Evolutionary conservation across 1,140 invertebrate species (phyloP), one percentile per base, ranked within the genome.

Genomic region (Anoplophora glabripennis): DNA sequence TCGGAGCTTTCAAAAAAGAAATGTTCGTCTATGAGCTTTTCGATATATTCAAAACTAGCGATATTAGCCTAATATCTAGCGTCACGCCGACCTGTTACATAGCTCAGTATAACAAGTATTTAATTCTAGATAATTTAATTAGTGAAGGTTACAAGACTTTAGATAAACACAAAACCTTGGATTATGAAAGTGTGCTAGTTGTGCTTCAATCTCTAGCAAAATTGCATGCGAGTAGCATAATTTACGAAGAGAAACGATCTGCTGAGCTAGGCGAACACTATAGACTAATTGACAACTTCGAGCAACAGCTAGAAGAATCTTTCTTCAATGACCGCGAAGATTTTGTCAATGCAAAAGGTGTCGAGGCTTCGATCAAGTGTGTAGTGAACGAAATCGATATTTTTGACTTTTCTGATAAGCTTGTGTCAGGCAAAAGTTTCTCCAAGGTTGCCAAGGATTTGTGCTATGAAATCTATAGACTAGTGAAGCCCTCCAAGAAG

Each of bases 141-240:
- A 1, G 7, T 0, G 52, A 62, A 21, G 67, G 68, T 5, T 78
- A 73, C 18, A 18, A 62, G 8, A 62, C 42, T 15, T 21, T 56
- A 4, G 41, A 53, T 12, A 42, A 69, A 45, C 56, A 72, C 10
- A 56, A 75, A 9, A 61, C 72, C 9, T 68, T 77, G 28, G 61
- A 55, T 33, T 65, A 53, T 36, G 54, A 71, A 3, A 49, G 68
- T 1, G 46, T 74, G 55, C 3, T 72, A 7, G 69, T 64, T 40
- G 56, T 79, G 18, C 52, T 53, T 21, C 37, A 63, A 11, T 37
- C 45, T 14, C 21, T 78, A 12, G 76, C 77, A 4, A 70, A 66
- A 45, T 47, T 77, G 0, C 77, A 79, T 34, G 72, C 72, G 0
- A 53, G 67, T 9, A 74, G 68, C 12, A 7, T 79, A 1, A 38